Evolutionary conservation across 2,888 invertebrate species (phyloP), one percentile per base, ranked within the genome.

Genomic region (Hyposoter didymator): DNA sequence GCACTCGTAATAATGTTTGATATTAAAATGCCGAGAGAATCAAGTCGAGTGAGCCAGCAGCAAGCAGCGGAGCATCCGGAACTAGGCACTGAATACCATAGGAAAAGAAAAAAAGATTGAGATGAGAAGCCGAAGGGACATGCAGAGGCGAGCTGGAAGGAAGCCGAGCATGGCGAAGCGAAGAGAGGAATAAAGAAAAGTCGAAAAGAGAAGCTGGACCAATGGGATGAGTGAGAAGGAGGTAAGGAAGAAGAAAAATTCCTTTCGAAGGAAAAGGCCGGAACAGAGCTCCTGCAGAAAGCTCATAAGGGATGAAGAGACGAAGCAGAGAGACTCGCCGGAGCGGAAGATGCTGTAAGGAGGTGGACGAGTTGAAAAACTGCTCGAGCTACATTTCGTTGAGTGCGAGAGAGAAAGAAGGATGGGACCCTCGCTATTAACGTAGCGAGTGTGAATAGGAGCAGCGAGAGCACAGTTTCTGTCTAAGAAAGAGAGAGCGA

Each of bases 301-400:
- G 64, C 84, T 70, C 72, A 74, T 73, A 80, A 69, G 84, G 80
- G 84, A 85, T 49, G 69, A 70, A 83, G 72, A 74, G 39, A 74
- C 78, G 78, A 78, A 66, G 32, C 64, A 19, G 66, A 22, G 66
- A 47, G 69, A 84, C 72, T 78, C 81, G 45, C 74, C 47, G 59
- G 64, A 84, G 81, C 84, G 84, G 84, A 84, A 86, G 84, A 78
- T 78, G 81, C 74, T 69, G 74, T 17, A 67, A 82, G 85, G 72
- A 78, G 79, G 75, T 62, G 83, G 79, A 85, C 72, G 76, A 85
- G 85, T 83, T 79, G 79, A 85, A 85, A 85, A 85, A 85, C 79
- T 80, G 79, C 83, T 83, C 75, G 79, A 85, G 85, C 79, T 85
- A 85, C 2, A 1, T 85, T 85, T 83, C 83, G 85, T 82, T 79